phyloP scores from a whole-genome alignment of 2,113 vertebrate species.

The Hippocampus comes region DNA sequence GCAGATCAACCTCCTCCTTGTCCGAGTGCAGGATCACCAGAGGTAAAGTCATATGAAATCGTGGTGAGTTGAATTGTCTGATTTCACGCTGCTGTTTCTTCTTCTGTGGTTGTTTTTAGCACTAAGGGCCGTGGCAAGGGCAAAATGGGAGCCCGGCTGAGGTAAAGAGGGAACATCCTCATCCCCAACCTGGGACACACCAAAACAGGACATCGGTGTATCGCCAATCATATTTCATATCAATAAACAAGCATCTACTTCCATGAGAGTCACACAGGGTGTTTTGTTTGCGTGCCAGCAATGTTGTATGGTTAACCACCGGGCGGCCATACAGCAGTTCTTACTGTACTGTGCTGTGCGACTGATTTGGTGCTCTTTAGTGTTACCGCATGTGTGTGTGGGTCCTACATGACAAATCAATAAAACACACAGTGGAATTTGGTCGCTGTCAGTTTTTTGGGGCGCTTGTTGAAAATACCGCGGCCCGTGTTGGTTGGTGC shows the following conservation, averaged over 20 bases:
- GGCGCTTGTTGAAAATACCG: background rate
- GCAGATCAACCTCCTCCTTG: conserved; percentile 72
- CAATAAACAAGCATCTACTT: conserved; percentile 49
- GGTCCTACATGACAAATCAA: background rate
- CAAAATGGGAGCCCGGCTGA: conserved; percentile 65
- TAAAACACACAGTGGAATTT: background rate
- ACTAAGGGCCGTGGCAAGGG: conserved; percentile 74
- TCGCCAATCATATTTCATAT: conserved; percentile 30
- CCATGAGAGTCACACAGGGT: background rate
- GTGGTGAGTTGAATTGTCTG: background rate
- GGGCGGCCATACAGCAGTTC: background rate
- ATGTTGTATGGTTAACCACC: background rate
- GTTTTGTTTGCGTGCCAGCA: background rate
- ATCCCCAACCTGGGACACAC: background rate
- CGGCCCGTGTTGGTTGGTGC: too few species aligned
- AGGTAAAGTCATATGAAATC: conserved; percentile 43
- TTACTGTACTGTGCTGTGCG: background rate
- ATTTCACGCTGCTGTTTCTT: background rate
- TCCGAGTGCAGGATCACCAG: conserved; percentile 69
- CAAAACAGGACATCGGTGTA: conserved; percentile 11
- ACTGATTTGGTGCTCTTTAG: background rate
- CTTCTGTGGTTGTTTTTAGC: conserved; percentile 41
- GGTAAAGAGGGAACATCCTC: conserved; percentile 50
- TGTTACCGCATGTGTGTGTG: background rate
- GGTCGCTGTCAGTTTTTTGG: background rate